Evolutionary conservation across 2,113 vertebrate genomes (phyloP), one percentile per base, ranked within the genome.

Genomic region (Sylvilagus bachmani): DNA sequence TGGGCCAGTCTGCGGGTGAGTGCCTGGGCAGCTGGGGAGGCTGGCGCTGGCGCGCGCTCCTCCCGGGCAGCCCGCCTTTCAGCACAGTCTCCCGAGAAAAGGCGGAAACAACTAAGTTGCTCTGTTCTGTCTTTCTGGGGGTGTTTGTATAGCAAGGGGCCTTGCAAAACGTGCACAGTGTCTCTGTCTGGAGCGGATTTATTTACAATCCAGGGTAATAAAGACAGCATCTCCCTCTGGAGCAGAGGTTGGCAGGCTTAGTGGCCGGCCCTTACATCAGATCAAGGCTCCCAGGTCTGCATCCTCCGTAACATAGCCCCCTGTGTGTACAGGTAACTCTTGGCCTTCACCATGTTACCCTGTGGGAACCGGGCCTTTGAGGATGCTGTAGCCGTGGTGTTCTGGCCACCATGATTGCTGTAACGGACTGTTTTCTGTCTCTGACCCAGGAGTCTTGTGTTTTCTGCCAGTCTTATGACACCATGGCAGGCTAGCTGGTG

Each of bases 381-480:
- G 31, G 53, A 27, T 0, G 0, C 22, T 2, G 6, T 25, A 19
- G n/a, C 83, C 6, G 11, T 36, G 58, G 25, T 55, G 3, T 9
- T 62, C 27, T 62, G 33, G 82, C 79, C 61, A 9, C 75, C 19
- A 2, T 19, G 7, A 12, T 33, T 33, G 55, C 55, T 81, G 4
- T 31, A 13, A 33, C 33, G 13, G 8, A 12, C 29, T 22, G 4
- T 53, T 19, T 73, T 61, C 33, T 79, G 53, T 75, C 36, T 87
- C 86, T 62, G 86, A 44, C 67, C 51, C 21, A 10, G 64, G 81
- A 77, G 77, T 62, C 64, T 31, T 10, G 2, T 33, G 31, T 58
- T 62, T 69, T 64, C 66, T 31, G 67, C 24, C 38, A 38, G 49
- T 33, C 4, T 6, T 44, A 2, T 31, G 31, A 80, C 24, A 19